These are phyloP conservation scores for Muricea muricata DNA, from an alignment of 92 coral and sea anemone species.

Conservation along the genomic window DNA sequence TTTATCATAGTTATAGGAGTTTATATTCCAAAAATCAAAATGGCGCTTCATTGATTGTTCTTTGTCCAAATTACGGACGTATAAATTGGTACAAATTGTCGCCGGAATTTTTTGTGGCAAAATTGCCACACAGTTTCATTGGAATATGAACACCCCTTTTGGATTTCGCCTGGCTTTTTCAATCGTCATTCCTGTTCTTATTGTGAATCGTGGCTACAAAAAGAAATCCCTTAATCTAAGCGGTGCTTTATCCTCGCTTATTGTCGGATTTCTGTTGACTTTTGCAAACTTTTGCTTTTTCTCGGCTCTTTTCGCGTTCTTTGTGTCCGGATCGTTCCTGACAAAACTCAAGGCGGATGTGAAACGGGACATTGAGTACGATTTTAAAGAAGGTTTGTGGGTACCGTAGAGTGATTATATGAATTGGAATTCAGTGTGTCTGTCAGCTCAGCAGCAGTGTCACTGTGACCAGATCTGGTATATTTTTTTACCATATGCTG, in stretches of 20 bases:
- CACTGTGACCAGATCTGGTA: too few relatives aligned
- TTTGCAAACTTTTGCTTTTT: conserved; percentile 88
- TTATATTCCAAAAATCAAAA: too few relatives aligned
- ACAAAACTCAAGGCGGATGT: conserved; percentile 88
- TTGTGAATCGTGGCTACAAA: conserved; percentile 76
- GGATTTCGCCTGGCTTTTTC: conserved; percentile 14
- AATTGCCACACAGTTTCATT: too few relatives aligned
- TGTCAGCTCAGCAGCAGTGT: too few relatives aligned
- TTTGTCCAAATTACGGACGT: too few relatives aligned
- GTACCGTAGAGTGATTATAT: neutral
- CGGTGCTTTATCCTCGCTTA: conserved; percentile 86
- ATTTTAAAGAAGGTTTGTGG: conserved; percentile 92
- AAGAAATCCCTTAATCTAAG: conserved; percentile 80
- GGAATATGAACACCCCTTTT: conserved; percentile 36
- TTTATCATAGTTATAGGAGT: too few relatives aligned
- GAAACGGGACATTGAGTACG: conserved; percentile 87
- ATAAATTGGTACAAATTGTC: too few relatives aligned
- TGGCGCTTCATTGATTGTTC: too few relatives aligned
- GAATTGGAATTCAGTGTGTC: too few relatives aligned
- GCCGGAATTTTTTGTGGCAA: too few relatives aligned
- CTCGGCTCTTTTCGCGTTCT: conserved; percentile 76
- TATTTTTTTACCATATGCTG: too few relatives aligned
- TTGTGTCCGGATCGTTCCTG: conserved; percentile 81
- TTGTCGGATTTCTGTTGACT: conserved; percentile 88
- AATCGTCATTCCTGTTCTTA: conserved; percentile 35